phyloP scores from a whole-genome alignment of 2,797 vertebrate species.

The Bradypus variegatus region DNA sequence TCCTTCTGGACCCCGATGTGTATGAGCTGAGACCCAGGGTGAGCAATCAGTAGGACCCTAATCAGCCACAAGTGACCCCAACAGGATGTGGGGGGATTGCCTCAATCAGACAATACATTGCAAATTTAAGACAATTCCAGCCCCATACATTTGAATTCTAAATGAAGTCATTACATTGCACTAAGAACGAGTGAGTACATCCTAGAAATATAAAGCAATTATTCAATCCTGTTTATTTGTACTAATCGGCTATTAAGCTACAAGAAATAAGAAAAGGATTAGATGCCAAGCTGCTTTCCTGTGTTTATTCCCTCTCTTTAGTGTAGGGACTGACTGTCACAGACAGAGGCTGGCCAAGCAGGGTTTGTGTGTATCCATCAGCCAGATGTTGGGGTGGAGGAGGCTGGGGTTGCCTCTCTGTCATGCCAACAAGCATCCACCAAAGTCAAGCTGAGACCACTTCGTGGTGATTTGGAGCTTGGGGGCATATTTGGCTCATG shows the following conservation, averaged over 20 bases:
- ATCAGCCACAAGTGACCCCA: neutral
- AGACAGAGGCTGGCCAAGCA: neutral
- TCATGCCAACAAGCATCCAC: neutral
- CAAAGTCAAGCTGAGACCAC: neutral
- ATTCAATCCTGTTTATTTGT: slow-evolving; percentile 16
- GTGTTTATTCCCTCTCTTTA: neutral
- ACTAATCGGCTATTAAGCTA: slow-evolving; percentile 27
- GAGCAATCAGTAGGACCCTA: neutral
- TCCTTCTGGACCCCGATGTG: neutral
- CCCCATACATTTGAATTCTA: neutral
- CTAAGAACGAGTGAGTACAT: neutral
- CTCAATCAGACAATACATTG: neutral
- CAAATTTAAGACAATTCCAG: neutral
- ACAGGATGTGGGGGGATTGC: neutral
- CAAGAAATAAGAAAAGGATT: neutral
- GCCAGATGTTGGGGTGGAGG: too few species aligned
- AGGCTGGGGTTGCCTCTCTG: fast-evolving
- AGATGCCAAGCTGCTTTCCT: neutral
- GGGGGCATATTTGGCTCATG: neutral
- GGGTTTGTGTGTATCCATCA: neutral
- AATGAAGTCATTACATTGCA: slow-evolving; percentile 18
- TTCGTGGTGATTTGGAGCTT: neutral
- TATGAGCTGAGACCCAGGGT: neutral
- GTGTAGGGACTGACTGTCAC: neutral
- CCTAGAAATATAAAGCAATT: slow-evolving; percentile 21